These are phyloP conservation scores for Lepisosteus osseus DNA, from an alignment of 2,113 vertebrate species.

Conservation along the genomic window DNA sequence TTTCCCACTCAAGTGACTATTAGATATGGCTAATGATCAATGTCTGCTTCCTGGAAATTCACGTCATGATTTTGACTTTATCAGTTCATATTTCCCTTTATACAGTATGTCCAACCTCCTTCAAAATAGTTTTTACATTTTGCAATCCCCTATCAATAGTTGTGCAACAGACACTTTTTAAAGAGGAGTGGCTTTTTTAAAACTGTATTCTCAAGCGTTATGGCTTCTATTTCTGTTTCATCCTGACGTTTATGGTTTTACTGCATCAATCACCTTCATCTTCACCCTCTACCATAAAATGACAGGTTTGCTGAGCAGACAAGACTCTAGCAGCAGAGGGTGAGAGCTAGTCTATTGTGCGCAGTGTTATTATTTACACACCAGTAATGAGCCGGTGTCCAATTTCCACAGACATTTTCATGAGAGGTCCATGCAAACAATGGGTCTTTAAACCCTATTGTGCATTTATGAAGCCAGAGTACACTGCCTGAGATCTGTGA, in stretches of 20 bases:
- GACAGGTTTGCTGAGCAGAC: background rate
- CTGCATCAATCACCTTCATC: background rate
- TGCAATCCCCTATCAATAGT: no score
- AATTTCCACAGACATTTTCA: slow-evolving; percentile 40
- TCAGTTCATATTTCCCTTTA: no score
- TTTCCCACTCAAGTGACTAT: no score
- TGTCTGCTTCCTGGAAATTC: no score
- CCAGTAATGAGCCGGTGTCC: slow-evolving; percentile 45
- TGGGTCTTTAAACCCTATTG: slow-evolving; percentile 48
- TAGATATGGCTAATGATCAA: no score
- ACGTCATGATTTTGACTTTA: no score
- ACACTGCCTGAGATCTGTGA: background rate
- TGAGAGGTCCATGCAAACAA: slow-evolving; percentile 42
- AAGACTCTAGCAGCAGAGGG: background rate
- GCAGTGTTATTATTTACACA: slow-evolving; percentile 46
- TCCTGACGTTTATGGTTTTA: background rate
- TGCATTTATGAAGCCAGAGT: slow-evolving; percentile 36
- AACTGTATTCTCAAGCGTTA: no score
- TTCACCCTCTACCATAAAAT: background rate
- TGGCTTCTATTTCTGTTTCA: no score
- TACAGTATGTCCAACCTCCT: no score
- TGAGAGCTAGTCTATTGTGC: slow-evolving; percentile 34
- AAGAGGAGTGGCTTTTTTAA: no score
- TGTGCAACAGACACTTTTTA: no score
- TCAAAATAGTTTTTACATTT: no score